Percentiles rank a stretch among this genome's conserved stretches.
Conservation (phyloP, 2,797 vertebrate genomes). For the Falco rusticolus region DNA sequence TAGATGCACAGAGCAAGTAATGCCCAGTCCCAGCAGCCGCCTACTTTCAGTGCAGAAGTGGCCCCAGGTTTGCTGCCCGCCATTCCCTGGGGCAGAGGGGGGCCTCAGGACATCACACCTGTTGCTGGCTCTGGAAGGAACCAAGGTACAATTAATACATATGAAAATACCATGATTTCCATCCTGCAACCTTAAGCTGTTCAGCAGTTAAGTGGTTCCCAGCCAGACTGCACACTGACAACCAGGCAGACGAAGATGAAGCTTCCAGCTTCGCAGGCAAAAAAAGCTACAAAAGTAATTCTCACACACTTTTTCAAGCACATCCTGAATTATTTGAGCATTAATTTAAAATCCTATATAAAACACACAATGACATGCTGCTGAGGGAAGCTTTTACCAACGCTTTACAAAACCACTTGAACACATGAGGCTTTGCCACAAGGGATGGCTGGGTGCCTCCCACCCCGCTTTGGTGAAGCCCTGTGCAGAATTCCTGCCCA, state of each 20-base stretch:
- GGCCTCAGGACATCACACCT: background rate
- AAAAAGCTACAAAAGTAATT: background rate
- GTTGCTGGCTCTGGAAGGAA: background rate
- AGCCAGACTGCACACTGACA: accelerated
- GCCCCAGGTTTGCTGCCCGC: background rate
- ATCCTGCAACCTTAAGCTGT: background rate
- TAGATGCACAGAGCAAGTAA: accelerated
- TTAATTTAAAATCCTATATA: background rate
- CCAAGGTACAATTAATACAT: background rate
- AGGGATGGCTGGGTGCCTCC: background rate
- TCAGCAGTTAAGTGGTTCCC: accelerated
- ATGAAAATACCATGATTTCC: background rate
- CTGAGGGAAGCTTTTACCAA: background rate
- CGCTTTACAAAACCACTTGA: accelerated
- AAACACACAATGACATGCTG: accelerated
- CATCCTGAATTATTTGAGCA: background rate
- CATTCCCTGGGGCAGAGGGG: background rate
- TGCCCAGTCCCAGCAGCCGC: background rate
- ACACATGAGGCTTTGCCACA: accelerated
- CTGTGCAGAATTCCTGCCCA: background rate
- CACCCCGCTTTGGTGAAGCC: too few relatives aligned
- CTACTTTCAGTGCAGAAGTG: background rate
- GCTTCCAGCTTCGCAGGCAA: background rate
- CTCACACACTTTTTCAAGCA: background rate
- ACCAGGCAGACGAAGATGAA: accelerated